Base-by-base conservation (phyloP, 2,888 invertebrate genomes). In the Stenolophus ochropezus region DNA sequence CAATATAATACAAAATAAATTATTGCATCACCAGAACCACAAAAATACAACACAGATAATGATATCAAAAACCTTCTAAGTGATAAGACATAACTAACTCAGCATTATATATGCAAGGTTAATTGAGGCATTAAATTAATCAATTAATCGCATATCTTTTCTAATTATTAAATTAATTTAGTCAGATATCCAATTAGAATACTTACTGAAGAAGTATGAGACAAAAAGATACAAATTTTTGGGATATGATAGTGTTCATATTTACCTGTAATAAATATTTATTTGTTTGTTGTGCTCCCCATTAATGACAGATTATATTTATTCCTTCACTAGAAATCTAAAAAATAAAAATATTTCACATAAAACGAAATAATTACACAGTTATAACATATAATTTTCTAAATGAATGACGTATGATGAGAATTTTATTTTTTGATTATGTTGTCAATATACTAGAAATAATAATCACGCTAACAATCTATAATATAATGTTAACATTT, bases 361-460 rank as follows among this genome's bases (percentile, higher is more conserved):
- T 25, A 14, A 25, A 4, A 61, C 23, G 27, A 5, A 65, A 65
- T 33, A 65, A 33, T 65, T 65, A 18, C 11, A 69, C 33, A 69
- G 8, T 8, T 20, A 69, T 16, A 42, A 73, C 73, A 51, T 23
- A 23, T 21, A 49, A 18, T 49, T 49, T 71, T 71, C 8, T 49
- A 73, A n/a, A 73, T 21, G 0, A 33, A 47, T 73, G 49, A 49
- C 20, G 42, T 73, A 49, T 20, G 21, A 73, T 33, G 6, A 33
- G 20, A 25, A 27, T 65, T 65, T 47, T 73, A 73, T 73, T 47
- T 6, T 49, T 47, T 1, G 21, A 11, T 49, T 49, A 73, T 73
- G 49, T 69, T 69, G 33, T 42, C 69, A 42, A 33, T 69, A 21
- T 73, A 27, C 5, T 73, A 73, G 4, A 18, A 20, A 65, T 65